Base-by-base conservation (phyloP, 2,888 invertebrate genomes). In the Monochamus alternatus region DNA sequence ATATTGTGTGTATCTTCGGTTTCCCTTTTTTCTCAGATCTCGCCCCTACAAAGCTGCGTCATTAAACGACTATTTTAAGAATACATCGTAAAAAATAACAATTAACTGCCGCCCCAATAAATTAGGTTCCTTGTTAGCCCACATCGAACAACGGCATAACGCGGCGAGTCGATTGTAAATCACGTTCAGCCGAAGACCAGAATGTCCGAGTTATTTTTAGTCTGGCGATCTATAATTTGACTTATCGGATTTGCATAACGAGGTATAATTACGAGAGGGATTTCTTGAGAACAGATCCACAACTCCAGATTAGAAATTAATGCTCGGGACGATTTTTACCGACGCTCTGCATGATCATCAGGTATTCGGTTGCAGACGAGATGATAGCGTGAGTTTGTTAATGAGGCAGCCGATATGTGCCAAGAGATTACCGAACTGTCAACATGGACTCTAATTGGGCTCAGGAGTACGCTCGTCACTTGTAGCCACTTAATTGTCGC, bases 181-280 rank as follows among this genome's bases (percentile, higher is more conserved):
- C 68, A 69, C 59, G 71, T 63, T 69, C 47, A 30, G 58, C 58
- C 32, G 47, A 62, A 30, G 60, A 69, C 69, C 60, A 60, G 60
- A 60, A 47, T 52, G 59, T 69, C 71, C 51, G 32, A 63, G 32
- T 62, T 63, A 71, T 71, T 70, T 70, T 70, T 70, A 70, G 14
- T 30, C 62, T 47, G 10, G 52, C 51, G 31, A 14, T 3, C 71
- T 71, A 22, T 52, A 71, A 63, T 71, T 71, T 63, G 63, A 12
- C 47, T 47, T 71, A 71, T 38, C 63, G 52, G 63, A 30, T 71
- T 71, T 71, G 71, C 71, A 63, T 71, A 71, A 71, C 71, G 62
- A 71, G 71, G 71, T 63, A 52, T 70, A 62, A 70, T 70, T 70
- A 70, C 38, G 58, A 59, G 31, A 52, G 30, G 44, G 64, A 44